Percentiles rank a stretch among this genome's conserved stretches.
Conservation (phyloP, 2,797 vertebrate genomes). For the Scolopax bukidnonensis region DNA sequence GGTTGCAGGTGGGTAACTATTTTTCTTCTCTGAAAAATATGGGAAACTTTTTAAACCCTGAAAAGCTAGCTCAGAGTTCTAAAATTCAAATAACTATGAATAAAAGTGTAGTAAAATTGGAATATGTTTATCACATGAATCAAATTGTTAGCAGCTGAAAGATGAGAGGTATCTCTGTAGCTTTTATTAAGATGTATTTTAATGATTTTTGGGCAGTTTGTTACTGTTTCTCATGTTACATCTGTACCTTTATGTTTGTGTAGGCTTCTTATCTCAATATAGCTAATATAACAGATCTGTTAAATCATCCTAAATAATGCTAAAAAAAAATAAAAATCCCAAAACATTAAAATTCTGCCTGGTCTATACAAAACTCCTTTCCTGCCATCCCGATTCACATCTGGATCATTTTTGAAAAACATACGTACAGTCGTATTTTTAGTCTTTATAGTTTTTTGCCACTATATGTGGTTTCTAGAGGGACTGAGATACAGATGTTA, state of each 20-base stretch:
- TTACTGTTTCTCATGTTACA: background rate
- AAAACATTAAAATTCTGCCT: background rate
- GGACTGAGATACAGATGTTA: background rate
- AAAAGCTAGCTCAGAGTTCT: background rate
- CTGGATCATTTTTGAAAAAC: background rate
- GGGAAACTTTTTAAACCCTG: background rate
- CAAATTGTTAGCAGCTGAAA: background rate
- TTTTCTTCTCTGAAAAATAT: background rate
- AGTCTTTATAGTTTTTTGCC: background rate
- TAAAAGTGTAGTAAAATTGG: background rate
- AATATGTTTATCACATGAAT: background rate
- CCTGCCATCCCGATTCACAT: background rate
- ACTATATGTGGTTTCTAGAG: background rate
- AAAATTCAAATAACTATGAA: background rate
- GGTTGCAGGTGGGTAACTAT: conserved; percentile 86
- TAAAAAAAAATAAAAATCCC: background rate
- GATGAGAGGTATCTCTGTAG: background rate
- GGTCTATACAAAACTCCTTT: background rate
- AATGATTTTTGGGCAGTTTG: background rate
- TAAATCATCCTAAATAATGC: background rate
- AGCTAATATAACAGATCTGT: background rate
- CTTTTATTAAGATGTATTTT: background rate
- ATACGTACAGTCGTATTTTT: background rate
- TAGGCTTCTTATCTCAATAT: background rate
- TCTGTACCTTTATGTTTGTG: background rate